Conservation (phyloP, 2,113 vertebrate species). For the Chelonoidis abingdonii region DNA sequence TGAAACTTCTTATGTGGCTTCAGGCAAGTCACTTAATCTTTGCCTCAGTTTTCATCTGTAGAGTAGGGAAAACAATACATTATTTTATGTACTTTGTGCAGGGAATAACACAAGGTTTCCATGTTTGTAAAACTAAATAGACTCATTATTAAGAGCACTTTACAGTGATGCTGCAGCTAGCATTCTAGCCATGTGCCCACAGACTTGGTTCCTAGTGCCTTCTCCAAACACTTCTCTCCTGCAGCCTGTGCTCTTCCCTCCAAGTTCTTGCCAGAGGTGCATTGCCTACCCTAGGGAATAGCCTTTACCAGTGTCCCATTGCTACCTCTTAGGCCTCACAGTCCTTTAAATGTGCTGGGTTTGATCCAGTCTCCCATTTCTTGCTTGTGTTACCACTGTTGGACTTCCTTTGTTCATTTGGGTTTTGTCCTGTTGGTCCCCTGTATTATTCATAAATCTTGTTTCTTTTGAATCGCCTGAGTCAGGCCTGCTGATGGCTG, state of each 20-base stretch:
- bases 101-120: background rate
- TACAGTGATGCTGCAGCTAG: background rate
- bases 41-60: background rate
- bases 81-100: background rate
- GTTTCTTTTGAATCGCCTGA: too few relatives aligned
- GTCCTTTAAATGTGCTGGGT: background rate
- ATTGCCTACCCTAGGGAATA: background rate
- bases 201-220: background rate
- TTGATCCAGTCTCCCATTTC: background rate
- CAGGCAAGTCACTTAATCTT: background rate
- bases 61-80: background rate
- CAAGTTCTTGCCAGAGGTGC: too few relatives aligned
- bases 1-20: background rate
- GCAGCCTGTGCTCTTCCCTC: background rate
- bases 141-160: background rate
- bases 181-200: background rate
- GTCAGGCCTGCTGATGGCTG: too few relatives aligned
- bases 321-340: background rate
- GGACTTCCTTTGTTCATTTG: background rate
- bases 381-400: background rate
- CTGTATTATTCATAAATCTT: background rate
- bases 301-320: background rate
- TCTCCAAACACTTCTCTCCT: background rate
- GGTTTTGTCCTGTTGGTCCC: background rate
- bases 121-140: background rate